Base-by-base conservation (phyloP, 2,113 vertebrate species). In the Pseudorhombus dupliciocellatus region DNA sequence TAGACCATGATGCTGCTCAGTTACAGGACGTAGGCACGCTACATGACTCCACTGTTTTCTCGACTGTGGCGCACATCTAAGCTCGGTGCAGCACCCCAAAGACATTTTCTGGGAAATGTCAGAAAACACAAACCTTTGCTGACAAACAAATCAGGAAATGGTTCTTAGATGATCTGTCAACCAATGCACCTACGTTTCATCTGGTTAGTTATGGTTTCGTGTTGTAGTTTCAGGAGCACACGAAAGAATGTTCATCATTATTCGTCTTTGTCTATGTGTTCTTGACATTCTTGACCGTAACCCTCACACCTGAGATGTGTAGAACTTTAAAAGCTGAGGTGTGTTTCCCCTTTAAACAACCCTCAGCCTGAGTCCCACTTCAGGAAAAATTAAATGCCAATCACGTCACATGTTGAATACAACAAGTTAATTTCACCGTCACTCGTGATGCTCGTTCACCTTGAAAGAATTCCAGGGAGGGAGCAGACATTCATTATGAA, bases 381-480 rank as follows among this genome's bases (percentile, higher is more conserved):
- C 25, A 4, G 24, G n/a, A 34, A 70, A 24, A 60, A 65, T 14
- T 11, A 31, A 63, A 64, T 25, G 2, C 2, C 21, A 50, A 42
- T 79, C 56, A 15, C 24, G 7, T 75, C 57, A 50, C 76, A 73
- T 65, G 62, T 75, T 61, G 1, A 16, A 31, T 55, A 26, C 66
- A 88, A 79, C 61, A 63, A 70, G 75, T 70, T 59, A 2, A 84
- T 75, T 69, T 54, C 0, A 0, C 53, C 48, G 31, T 20, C 9
- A 7, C 66, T 54, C 4, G 25, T 52, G 20, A 7, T 48, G 22
- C 61, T 81, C 67, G 42, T 74, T 68, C 9, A 56, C 73, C 78
- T 77, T 59, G 73, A 85, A 77, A 67, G 79, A 70, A 76, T 78
- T 84, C 58, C 66, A 40, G 70, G 75, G 72, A n/a, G 54, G 58